Percentiles rank a stretch among this genome's conserved stretches.
Conservation (phyloP, 2,113 vertebrate species). For the Psilopogon haemacephalus region DNA sequence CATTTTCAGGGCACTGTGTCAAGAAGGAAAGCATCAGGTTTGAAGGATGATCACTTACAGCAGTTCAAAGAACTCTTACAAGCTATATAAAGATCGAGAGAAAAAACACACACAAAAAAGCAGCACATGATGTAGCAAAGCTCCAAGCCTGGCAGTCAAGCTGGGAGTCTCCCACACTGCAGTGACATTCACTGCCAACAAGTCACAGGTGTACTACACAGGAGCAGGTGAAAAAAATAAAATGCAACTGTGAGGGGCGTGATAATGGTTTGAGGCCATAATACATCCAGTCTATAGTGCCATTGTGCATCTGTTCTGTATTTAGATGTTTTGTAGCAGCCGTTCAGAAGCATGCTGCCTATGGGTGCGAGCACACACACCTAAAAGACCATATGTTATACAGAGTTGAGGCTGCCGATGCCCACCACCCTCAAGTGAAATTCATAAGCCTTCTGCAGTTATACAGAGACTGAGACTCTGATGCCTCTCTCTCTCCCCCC, state of each 20-base stretch:
- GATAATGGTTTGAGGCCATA: constrained; percentile 22
- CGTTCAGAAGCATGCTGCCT: background rate
- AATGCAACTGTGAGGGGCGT: constrained; percentile 11
- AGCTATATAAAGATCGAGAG: background rate
- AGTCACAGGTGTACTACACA: constrained; percentile 74
- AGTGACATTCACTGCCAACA: constrained; percentile 57
- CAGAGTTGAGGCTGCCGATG: background rate
- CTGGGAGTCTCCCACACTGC: constrained; percentile 56
- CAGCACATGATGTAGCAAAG: constrained; percentile 27
- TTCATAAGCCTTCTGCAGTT: background rate
- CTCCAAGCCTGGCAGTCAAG: constrained; percentile 61
- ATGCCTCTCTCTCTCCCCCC: background rate
- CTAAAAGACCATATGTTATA: background rate
- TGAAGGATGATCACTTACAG: constrained; percentile 46
- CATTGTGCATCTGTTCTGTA: background rate
- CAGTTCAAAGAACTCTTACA: constrained; percentile 42
- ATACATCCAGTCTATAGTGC: constrained; percentile 14
- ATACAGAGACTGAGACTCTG: background rate
- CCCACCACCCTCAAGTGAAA: background rate
- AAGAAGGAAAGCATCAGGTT: constrained; percentile 44
- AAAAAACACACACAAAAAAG: background rate
- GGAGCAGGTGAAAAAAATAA: constrained; percentile 78
- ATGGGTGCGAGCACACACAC: background rate
- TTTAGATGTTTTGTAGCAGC: background rate
- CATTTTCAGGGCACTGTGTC: constrained; percentile 29